A percentile compares a stretch with the other conserved stretches of the same genome.
Conservation (phyloP, 2,888 invertebrate genomes). For the Tuberolachnus salignus region DNA sequence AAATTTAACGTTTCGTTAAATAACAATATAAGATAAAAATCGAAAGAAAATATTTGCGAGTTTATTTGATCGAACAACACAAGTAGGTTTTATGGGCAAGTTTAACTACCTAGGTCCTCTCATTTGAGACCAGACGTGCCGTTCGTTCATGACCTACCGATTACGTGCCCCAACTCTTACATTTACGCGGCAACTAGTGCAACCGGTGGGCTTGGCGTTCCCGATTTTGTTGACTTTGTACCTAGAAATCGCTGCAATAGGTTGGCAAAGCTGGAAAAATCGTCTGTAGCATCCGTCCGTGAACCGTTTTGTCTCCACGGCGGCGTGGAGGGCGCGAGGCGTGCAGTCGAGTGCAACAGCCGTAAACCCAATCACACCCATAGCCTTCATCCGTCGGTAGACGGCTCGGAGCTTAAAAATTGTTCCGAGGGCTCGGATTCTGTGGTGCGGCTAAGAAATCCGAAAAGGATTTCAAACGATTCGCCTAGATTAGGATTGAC, state of each 20-base stretch:
- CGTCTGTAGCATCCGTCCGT: not conserved
- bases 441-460: not conserved
- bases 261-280: not conserved
- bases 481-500: not conserved
- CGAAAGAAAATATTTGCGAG: no score
- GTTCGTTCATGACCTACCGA: not conserved
- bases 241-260: accelerated
- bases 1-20: no score
- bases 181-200: not conserved
- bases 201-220: not conserved
- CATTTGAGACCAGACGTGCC: no score
- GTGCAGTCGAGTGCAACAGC: no score
- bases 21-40: no score
- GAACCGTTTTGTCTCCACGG: not conserved
- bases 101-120: no score
- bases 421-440: not conserved
- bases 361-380: not conserved
- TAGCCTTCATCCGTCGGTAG: not conserved
- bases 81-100: no score
- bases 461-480: not conserved
- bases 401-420: no score
- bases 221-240: not conserved
- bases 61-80: no score
- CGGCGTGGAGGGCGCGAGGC: no score
- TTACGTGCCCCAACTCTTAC: not conserved